Conservation (phyloP, 2,797 vertebrate genomes). For the Melanogrammus aeglefinus region DNA sequence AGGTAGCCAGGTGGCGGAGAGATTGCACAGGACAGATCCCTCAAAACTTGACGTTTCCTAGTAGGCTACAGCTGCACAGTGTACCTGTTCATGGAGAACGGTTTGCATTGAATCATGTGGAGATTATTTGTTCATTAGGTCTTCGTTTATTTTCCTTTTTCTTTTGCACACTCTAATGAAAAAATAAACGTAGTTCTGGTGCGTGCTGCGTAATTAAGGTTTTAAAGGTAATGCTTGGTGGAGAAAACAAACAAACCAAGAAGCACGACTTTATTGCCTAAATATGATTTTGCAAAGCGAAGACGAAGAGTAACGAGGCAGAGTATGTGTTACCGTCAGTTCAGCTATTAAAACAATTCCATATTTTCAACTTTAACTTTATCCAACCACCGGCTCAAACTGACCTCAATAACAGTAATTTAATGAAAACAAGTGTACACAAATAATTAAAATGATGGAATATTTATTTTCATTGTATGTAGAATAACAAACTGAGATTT, state of each 20-base stretch:
- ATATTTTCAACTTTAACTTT: background rate
- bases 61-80: conserved; percentile 31
- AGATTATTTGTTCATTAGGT: conserved; percentile 1
- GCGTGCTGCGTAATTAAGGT: conserved; percentile 14
- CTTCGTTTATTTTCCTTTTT: conserved; percentile 26
- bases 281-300: conserved; percentile 13
- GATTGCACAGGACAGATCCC: conserved; percentile 50
- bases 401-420: background rate
- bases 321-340: background rate
- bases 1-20: conserved; percentile 46
- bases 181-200: conserved; percentile 35
- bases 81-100: conserved; percentile 55
- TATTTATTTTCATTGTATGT: background rate
- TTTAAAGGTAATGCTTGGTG: conserved; percentile 17
- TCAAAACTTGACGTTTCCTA: conserved; percentile 21
- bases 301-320: background rate
- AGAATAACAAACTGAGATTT: background rate
- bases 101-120: conserved; percentile 37
- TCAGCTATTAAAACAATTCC: background rate
- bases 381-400: background rate
- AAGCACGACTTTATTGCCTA: background rate
- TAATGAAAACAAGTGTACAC: background rate
- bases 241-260: conserved; percentile 6
- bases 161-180: conserved; percentile 32
- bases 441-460: background rate